Evolutionary conservation across 1,140 invertebrate species (phyloP), one percentile per base, ranked within the genome.

Genomic region (Atta colombica): DNA sequence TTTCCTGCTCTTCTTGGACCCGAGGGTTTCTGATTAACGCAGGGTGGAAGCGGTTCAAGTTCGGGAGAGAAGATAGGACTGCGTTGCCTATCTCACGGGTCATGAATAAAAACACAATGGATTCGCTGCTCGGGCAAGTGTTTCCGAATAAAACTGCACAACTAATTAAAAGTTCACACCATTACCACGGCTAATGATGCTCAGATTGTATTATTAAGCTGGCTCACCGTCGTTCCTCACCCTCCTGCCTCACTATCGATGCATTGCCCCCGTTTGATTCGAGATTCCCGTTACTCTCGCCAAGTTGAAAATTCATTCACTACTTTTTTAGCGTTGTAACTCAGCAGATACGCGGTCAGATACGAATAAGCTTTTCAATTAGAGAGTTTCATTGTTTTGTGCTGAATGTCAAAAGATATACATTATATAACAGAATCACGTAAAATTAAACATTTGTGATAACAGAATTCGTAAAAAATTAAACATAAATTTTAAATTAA

Each of bases 141-240:
- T 93, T 94, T 94, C 93, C 93, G 91, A 94, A 94, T 94, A 93
- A 93, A 95, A 95, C 93, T 94, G 92, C 92, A 92, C 92, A 95
- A 95, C 94, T 95, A 95, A 95, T 95, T 95, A 95, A 94, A 95
- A 95, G 92, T 95, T 95, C 92, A 94, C 92, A 93, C 93, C 93
- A 93, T 95, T 95, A 94, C 91, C 89, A 90, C 80, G 89, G 94
- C 92, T 95, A 95, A 95, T 95, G 94, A 94, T 94, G 92, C 94
- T 91, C 93, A 94, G 94, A 94, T 94, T 95, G 94, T 94, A 94
- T 95, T 94, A 94, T 95, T 94, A 94, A 95, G 93, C 87, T 77
- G 72, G n/a, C 86, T 68, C 77, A 28, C 63, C 74, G 86, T 18
- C 71, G 49, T 77, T 78, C n/a, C 77, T 60, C 45, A 49, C 60